A percentile compares a stretch with the other conserved stretches of the same genome.
These are phyloP conservation scores for Crotalus helleri DNA, from an alignment of 2,113 vertebrate species.

Conservation along the genomic window DNA sequence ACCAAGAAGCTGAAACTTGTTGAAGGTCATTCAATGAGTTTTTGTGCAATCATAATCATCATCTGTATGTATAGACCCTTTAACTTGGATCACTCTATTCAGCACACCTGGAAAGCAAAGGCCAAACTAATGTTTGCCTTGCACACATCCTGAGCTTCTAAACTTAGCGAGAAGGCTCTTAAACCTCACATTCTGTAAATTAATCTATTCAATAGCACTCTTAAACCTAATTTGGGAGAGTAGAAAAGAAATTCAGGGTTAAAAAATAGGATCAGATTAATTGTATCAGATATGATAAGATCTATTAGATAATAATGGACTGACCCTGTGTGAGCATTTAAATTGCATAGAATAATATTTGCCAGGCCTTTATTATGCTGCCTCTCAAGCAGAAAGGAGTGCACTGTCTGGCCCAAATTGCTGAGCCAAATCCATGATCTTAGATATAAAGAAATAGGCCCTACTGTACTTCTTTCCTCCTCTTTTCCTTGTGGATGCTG, in stretches of 20 bases:
- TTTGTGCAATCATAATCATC: background rate
- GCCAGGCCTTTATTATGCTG: background rate
- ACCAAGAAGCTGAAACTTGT: background rate
- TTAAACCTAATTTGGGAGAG: background rate
- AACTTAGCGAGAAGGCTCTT: background rate
- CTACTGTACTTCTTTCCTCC: background rate
- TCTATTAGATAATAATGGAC: background rate
- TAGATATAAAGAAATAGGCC: background rate
- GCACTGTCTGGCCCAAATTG: background rate
- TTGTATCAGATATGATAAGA: background rate
- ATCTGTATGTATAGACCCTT: background rate
- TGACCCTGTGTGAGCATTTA: background rate
- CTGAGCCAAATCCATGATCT: background rate
- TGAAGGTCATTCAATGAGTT: background rate
- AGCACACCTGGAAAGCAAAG: background rate
- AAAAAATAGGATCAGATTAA: background rate
- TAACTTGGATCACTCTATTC: background rate
- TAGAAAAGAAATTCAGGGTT: background rate
- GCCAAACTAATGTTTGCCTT: background rate
- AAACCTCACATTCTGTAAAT: background rate
- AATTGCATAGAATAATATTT: background rate
- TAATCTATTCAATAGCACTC: background rate
- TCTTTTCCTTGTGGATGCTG: background rate
- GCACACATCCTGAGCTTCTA: background rate
- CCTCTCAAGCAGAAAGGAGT: background rate